Conservation (phyloP, 1,140 invertebrate genomes). For the Agrilus planipennis region DNA sequence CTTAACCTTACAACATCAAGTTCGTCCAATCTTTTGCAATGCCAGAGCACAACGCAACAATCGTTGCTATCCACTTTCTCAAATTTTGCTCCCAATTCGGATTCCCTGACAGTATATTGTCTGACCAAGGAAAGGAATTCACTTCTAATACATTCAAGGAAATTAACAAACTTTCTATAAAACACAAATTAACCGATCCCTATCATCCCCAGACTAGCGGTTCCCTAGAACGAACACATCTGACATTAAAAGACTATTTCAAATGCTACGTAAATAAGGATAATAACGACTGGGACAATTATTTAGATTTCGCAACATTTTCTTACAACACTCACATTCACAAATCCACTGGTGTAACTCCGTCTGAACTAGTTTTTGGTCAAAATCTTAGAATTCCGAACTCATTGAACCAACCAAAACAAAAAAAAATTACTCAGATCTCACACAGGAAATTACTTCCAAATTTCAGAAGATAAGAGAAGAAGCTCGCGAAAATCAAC, state of each 20-base stretch:
- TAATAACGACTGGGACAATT: conserved; percentile 32
- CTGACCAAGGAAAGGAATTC: conserved; percentile 28
- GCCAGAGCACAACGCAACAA: conserved; percentile 16
- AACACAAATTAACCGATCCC: conserved; percentile 10
- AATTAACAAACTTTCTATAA: conserved; percentile 20
- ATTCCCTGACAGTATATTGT: conserved; percentile 16
- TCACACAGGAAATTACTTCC: conserved; percentile 24
- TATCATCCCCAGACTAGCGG: conserved; percentile 9
- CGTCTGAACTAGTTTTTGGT: conserved; percentile 23
- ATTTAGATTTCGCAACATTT: conserved; percentile 29
- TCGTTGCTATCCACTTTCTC: conserved; percentile 22
- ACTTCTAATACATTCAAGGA: conserved; percentile 24
- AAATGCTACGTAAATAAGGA: conserved; percentile 30
- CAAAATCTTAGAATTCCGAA: conserved; percentile 27
- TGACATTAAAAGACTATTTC: conserved; percentile 32
- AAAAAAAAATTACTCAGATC: conserved; percentile 19
- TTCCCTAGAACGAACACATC: conserved; percentile 29
- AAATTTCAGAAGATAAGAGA: conserved; percentile 15
- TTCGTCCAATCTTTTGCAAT: conserved; percentile 28
- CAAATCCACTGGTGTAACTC: conserved; percentile 26
- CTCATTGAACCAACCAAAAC: conserved; percentile 18
- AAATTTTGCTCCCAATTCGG: conserved; percentile 29
- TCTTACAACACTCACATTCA: conserved; percentile 29
- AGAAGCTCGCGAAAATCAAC: conserved; percentile 11
- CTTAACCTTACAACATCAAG: conserved; percentile 23